Evolutionary conservation across 2,888 invertebrate genomes (phyloP).

Genomic region (Sminthurinus aureus): DNA sequence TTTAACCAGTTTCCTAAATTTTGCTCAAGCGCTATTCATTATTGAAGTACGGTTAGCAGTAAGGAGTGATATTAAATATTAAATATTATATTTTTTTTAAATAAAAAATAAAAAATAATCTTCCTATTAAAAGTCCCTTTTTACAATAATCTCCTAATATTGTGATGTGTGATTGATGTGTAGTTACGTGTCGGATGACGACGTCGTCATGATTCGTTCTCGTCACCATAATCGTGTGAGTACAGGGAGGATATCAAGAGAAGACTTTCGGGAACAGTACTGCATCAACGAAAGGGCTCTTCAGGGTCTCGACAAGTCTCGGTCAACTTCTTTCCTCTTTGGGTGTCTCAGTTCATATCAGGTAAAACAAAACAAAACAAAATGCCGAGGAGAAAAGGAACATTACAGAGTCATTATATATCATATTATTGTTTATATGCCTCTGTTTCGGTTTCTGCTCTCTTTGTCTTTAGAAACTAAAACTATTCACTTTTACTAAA

Average conservation of each 20-base stretch:
- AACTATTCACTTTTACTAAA: neutral
- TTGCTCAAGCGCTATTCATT: too few species aligned
- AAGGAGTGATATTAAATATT: too few species aligned
- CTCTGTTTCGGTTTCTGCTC: neutral
- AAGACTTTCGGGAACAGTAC: slow-evolving; percentile 92
- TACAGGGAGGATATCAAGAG: slow-evolving; percentile 75
- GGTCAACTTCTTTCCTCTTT: slow-evolving; percentile 72
- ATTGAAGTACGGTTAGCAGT: too few species aligned
- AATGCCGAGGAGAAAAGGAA: too few species aligned
- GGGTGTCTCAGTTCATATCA: slow-evolving; percentile 77
- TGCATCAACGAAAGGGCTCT: slow-evolving; percentile 85
- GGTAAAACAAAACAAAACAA: slow-evolving; percentile 51
- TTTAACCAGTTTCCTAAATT: too few species aligned
- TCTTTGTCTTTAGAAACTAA: neutral
- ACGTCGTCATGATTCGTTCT: slow-evolving; percentile 42
- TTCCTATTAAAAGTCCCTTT: too few species aligned
- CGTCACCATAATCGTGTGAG: slow-evolving; percentile 25
- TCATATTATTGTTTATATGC: neutral
- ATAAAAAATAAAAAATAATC: too few species aligned
- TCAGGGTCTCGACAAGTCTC: slow-evolving; percentile 72
- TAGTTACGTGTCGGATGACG: slow-evolving; percentile 52
- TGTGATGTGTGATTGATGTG: neutral
- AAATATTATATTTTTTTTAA: too few species aligned
- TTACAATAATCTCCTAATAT: too few species aligned
- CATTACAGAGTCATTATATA: neutral